A percentile compares a stretch with the other conserved stretches of the same genome.
phyloP scores from a whole-genome alignment of 2,113 vertebrate genomes.

The Notiomystis cincta region DNA sequence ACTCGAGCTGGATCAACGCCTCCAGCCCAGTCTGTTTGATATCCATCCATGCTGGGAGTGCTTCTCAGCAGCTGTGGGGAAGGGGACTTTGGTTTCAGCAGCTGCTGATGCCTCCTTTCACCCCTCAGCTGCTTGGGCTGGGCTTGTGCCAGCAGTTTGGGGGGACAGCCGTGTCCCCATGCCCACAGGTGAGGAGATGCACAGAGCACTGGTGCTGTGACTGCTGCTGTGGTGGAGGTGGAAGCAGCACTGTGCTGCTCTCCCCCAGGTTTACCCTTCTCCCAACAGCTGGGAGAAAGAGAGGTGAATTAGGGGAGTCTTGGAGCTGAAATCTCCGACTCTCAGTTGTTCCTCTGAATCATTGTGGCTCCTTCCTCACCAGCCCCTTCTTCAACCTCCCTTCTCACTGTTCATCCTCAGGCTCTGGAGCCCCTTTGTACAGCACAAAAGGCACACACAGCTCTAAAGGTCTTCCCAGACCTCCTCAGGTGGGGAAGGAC shows the following conservation, averaged over 20 bases:
- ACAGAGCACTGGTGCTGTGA: not conserved
- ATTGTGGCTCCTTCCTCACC: rapidly evolving
- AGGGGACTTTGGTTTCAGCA: not conserved
- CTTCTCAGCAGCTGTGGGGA: not conserved
- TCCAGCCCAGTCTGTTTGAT: not conserved
- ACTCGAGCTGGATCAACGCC: rapidly evolving
- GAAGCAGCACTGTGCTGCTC: not conserved
- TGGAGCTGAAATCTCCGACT: not conserved
- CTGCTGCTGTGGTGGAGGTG: rapidly evolving
- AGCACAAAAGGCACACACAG: not conserved
- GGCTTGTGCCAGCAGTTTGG: rapidly evolving
- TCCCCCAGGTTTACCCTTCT: not conserved
- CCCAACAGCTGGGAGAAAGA: not conserved
- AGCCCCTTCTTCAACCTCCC: rapidly evolving
- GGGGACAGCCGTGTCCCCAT: not conserved
- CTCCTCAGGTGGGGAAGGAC: not conserved
- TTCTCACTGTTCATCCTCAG: not conserved
- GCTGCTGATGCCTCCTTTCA: not conserved
- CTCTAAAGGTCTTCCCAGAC: not conserved
- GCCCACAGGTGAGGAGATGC: not conserved
- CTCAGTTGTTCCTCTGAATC: not conserved
- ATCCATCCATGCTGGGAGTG: rapidly evolving
- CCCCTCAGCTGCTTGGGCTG: not conserved
- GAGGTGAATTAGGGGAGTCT: not conserved
- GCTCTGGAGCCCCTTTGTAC: not conserved